Conservation (phyloP, 2,888 invertebrate genomes). For the Gibbula magus region DNA sequence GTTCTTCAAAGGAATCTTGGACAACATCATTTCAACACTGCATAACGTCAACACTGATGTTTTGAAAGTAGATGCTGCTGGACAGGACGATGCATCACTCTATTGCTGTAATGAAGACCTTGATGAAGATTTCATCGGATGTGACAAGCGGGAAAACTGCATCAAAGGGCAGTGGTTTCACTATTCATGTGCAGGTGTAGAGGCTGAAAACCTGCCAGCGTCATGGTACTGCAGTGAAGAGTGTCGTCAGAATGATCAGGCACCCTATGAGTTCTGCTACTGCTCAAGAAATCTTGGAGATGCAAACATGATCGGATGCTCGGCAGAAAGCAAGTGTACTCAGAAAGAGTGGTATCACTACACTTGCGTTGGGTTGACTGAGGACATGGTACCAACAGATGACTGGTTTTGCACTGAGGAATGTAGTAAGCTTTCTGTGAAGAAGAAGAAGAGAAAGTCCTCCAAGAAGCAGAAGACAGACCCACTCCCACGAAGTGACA, state of each 20-base stretch:
- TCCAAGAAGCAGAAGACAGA: neutral
- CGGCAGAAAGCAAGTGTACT: slow-evolving; percentile 28
- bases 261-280: slow-evolving; percentile 31
- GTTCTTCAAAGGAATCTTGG: slow-evolving; percentile 21
- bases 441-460: neutral
- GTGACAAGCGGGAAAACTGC: slow-evolving; percentile 30
- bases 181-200: slow-evolving; percentile 33
- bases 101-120: slow-evolving; percentile 33
- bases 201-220: slow-evolving; percentile 22
- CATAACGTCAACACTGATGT: slow-evolving; percentile 24
- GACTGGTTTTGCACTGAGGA: slow-evolving; percentile 37
- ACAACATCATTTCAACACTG: slow-evolving; percentile 19
- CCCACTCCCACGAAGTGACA: neutral
- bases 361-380: too few species aligned
- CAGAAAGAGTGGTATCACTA: slow-evolving; percentile 37
- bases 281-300: slow-evolving; percentile 37
- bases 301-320: slow-evolving; percentile 42
- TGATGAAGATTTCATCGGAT: slow-evolving; percentile 35
- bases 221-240: slow-evolving; percentile 34
- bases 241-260: neutral
- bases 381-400: slow-evolving; percentile 32
- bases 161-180: slow-evolving; percentile 37
- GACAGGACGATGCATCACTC: neutral
- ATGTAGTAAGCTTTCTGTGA: slow-evolving; percentile 20
- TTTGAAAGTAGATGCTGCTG: neutral